Percentiles rank a stretch among this genome's conserved stretches.
phyloP scores from a whole-genome alignment of 2,113 vertebrate genomes.

The Perccottus glenii region DNA sequence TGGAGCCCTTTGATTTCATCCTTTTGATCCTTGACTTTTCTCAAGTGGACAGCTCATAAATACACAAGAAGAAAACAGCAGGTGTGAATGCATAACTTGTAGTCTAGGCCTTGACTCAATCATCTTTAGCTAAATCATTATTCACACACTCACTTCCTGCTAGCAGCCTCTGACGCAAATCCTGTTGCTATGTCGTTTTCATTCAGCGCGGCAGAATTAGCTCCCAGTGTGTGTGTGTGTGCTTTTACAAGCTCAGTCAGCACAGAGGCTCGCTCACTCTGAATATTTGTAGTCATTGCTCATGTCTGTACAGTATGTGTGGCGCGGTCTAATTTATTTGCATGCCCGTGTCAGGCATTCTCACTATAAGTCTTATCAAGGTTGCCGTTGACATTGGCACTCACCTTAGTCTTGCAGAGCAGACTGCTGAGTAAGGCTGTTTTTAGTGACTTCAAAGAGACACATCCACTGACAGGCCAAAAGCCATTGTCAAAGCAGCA shows the following conservation, averaged over 20 bases:
- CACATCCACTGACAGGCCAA: background rate
- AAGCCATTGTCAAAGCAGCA: background rate
- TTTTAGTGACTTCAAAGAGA: slow-evolving; percentile 41
- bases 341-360: slow-evolving; percentile 43
- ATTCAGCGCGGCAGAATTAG: slow-evolving; percentile 69
- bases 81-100: slow-evolving; percentile 64
- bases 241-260: slow-evolving; percentile 11
- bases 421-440: slow-evolving; percentile 66
- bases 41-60: slow-evolving; percentile 65
- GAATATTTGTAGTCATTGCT: slow-evolving; percentile 46
- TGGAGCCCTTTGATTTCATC: slow-evolving; percentile 53
- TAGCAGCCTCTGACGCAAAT: slow-evolving; percentile 67
- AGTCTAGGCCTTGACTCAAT: slow-evolving; percentile 57
- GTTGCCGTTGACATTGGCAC: slow-evolving; percentile 65
- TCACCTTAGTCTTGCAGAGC: slow-evolving; percentile 51
- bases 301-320: slow-evolving; percentile 9
- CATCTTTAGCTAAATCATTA: slow-evolving; percentile 50
- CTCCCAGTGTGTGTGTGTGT: slow-evolving; percentile 27
- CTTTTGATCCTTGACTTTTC: slow-evolving; percentile 70
- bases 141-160: slow-evolving; percentile 43
- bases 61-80: slow-evolving; percentile 59
- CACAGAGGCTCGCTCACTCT: background rate
- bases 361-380: slow-evolving; percentile 63
- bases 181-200: slow-evolving; percentile 74
- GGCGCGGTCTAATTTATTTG: slow-evolving; percentile 56